Base-by-base conservation (phyloP, 2,888 invertebrate genomes). In the Epinotia nisella region DNA sequence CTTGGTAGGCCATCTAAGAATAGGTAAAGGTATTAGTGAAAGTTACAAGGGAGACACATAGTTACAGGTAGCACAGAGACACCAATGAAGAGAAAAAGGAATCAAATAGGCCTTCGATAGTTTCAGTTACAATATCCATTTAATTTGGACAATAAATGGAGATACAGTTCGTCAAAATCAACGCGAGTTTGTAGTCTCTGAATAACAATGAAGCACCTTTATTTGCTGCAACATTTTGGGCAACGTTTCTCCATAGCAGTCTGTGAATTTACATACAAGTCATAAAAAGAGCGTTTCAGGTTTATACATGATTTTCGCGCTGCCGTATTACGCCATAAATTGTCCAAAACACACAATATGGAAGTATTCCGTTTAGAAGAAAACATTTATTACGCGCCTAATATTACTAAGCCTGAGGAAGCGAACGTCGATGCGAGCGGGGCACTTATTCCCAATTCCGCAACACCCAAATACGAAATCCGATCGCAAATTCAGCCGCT, bases 311-410 rank as follows among this genome's bases (percentile, higher is more conserved):
- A n/a, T 58, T 66, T 10, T n/a, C 58, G 19, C 35, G 58, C 39
- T 29, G 60, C 75, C 67, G 74, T 53, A 64, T 15, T 64, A 83
- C 87, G 83, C 83, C 85, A 87, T 83, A 82, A 83, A 87, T 85
- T 88, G 87, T 87, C 80, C 78, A 84, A 84, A 83, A 84, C 82
- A 85, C 82, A 88, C 77, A 83, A 79, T 83, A 82, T 85, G 80
- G 82, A 87, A 87, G 83, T 82, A 83, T 85, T 87, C 85, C 83
- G 82, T 87, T 82, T 81, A 89, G 88, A 92, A 92, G 88, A 90
- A 90, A 90, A 93, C 93, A 93, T 93, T 89, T 90, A 93, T 93
- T 93, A 93, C 92, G 90, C 91, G 93, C 93, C 93, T 93, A 93
- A 87, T 86, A 88, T 86, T 93, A 93, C 92, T 90, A 93, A 93